Evolutionary conservation across 2,113 vertebrate species (phyloP), one percentile per base, ranked within the genome.

Genomic region (Syngnathus scovelli): DNA sequence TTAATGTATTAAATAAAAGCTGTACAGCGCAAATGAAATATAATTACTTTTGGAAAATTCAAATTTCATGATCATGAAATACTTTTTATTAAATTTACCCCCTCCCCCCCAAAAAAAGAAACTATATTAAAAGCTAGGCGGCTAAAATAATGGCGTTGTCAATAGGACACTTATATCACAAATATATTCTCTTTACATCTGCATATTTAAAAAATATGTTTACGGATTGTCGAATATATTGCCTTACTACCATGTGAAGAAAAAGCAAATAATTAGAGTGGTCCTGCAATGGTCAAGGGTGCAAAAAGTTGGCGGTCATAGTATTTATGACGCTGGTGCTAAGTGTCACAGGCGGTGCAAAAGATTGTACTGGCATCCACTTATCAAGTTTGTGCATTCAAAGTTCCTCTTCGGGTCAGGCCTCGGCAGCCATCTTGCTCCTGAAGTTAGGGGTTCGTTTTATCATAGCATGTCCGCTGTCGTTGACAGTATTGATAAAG

Each of bases 191-290:
- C 27, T 33, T 33, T 33, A 33, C 27, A 11, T 44, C 43, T 12
- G 43, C 43, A 44, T 44, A 11, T 44, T 44, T 44, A 13, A 44
- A 44, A 44, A 10, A 44, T 3, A 39, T 39, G 7, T 46, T 43
- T 43, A 49, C 1, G 0, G 6, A 49, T 16, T 49, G 15, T 5
- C 6, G 44, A 46, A 15, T 49, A 33, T 23, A 21, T 36, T 27
- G 5, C 59, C n/a, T 38, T 70, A 67, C 5, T 1, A 9, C 12
- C 64, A 69, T 74, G 76, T 76, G 71, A 74, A 71, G 48, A 77
- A 7, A 67, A 73, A 61, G 39, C 49, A 18, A 68, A 66, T 70
- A 86, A 90, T 88, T 90, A 90, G 78, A 86, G 68, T 7, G 0
- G 41, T 5, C 15, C 65, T 77, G 85, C 41, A 39, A 87, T 61